A percentile compares a stretch with the other conserved stretches of the same genome.
Evolutionary conservation across 2,113 vertebrate species (phyloP).

Genomic region (Rhea pennata): DNA sequence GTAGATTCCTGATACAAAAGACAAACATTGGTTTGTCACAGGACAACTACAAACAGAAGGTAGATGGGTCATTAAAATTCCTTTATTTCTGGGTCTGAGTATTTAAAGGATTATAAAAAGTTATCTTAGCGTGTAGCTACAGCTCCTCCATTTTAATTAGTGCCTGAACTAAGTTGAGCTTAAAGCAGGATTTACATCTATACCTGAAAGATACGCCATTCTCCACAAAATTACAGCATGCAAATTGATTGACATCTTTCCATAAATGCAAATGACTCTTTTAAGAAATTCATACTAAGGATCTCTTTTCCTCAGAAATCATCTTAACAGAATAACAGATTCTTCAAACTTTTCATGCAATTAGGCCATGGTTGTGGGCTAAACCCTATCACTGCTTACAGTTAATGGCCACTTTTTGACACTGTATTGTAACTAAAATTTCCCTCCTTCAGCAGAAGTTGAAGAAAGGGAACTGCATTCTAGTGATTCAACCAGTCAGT

Average conservation of each 20-base stretch:
- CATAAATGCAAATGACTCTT: not conserved
- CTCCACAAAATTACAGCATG: not conserved
- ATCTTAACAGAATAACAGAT: not conserved
- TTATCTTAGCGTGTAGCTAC: not conserved
- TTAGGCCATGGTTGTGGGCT: not conserved
- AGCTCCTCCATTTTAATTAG: not conserved
- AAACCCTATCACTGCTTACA: not conserved
- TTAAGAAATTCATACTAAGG: not conserved
- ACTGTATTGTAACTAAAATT: not conserved
- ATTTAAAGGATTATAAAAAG: not conserved
- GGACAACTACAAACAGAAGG: not conserved
- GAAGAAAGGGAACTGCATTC: not conserved
- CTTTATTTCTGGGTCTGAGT: not conserved
- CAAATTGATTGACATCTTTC: conserved; percentile 9
- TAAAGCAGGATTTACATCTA: not conserved
- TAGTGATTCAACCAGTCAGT: not conserved
- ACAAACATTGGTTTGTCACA: accelerated
- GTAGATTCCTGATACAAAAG: not conserved
- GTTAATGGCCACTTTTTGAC: not conserved
- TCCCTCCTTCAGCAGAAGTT: not conserved
- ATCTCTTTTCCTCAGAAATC: not conserved
- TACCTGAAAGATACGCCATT: not conserved
- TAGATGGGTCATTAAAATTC: not conserved
- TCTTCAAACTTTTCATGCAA: not conserved
- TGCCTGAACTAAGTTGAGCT: not conserved